Conservation (phyloP, 2,113 vertebrate genomes). For the Oreochromis niloticus region DNA sequence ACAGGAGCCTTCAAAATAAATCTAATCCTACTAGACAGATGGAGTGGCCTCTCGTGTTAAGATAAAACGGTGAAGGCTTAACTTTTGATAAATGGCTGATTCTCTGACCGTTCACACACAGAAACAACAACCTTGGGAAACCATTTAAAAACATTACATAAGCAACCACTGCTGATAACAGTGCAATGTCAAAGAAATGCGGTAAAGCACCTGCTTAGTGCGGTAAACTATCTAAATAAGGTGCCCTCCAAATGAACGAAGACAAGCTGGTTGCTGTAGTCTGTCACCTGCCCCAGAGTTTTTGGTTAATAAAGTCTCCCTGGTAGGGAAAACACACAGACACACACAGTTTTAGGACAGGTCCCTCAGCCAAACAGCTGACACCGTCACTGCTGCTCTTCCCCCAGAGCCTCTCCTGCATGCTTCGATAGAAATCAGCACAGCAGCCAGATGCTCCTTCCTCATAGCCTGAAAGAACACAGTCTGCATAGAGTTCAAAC, state of each 20-base stretch:
- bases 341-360: not conserved
- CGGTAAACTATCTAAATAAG: not conserved
- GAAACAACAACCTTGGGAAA: not conserved
- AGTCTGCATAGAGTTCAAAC: not conserved
- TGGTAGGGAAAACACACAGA: not conserved
- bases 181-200: not conserved
- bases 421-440: constrained; percentile 28
- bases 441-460: constrained; percentile 22
- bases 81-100: not conserved
- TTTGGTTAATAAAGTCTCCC: not conserved
- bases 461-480: not conserved
- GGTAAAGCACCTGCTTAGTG: not conserved
- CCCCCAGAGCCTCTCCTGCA: constrained; percentile 8
- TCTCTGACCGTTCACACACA: not conserved
- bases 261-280: not conserved
- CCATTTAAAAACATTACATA: not conserved
- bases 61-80: not conserved
- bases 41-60: not conserved
- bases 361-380: constrained; percentile 28
- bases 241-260: not conserved
- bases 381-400: constrained; percentile 7
- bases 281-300: constrained; percentile 5
- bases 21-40: constrained; percentile 12
- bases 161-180: not conserved
- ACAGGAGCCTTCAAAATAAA: not conserved